phyloP scores from a whole-genome alignment of 2,888 invertebrate genomes.

The Thyatira batis region DNA sequence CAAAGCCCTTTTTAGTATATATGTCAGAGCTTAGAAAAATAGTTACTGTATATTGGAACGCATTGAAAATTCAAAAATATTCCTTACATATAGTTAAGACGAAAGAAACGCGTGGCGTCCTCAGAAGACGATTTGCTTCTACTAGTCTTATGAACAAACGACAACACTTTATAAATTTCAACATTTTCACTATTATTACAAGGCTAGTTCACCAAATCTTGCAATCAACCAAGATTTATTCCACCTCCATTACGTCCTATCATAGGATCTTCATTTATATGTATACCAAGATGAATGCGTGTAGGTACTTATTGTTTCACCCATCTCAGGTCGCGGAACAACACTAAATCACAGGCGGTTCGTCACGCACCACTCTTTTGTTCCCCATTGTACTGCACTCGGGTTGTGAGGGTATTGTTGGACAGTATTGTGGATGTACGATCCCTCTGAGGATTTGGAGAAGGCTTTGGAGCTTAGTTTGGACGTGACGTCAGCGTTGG shows the following conservation, averaged over 20 bases:
- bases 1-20: too few relatives aligned
- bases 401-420: constrained; percentile 24
- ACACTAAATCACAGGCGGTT: constrained; percentile 39
- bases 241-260: background rate
- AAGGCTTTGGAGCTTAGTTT: background rate
- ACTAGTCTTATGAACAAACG: too few relatives aligned
- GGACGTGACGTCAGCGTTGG: too few relatives aligned
- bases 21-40: too few relatives aligned
- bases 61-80: too few relatives aligned
- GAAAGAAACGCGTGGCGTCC: too few relatives aligned
- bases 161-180: too few relatives aligned
- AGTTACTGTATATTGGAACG: too few relatives aligned
- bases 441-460: constrained; percentile 15
- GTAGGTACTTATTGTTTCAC: constrained; percentile 30
- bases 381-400: constrained; percentile 30
- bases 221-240: background rate
- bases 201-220: background rate
- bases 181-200: background rate
- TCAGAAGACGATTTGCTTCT: too few relatives aligned
- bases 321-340: constrained; percentile 35
- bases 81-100: too few relatives aligned
- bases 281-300: background rate
- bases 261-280: background rate
- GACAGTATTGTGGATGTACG: constrained; percentile 6
- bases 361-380: constrained; percentile 48